These are phyloP conservation scores for Subacronicta megacephala DNA, from an alignment of 2,888 invertebrate species.

Conservation along the genomic window DNA sequence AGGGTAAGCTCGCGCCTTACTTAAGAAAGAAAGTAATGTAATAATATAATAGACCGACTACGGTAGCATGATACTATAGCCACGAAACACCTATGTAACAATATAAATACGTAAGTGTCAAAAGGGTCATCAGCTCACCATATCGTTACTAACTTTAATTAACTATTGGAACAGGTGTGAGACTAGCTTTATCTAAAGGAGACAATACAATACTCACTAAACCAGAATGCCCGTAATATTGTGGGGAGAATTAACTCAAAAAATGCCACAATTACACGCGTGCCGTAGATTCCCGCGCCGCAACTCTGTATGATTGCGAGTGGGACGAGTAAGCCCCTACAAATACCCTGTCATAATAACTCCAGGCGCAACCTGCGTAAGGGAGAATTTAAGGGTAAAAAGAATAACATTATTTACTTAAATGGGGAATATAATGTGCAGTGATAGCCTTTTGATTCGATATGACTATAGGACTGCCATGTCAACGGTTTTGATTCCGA, in stretches of 20 bases:
- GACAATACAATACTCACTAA: constrained; percentile 1
- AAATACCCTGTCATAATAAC: constrained; percentile 50
- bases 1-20: no score
- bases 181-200: background rate
- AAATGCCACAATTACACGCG: constrained; percentile 45
- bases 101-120: no score
- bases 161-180: background rate
- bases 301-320: constrained; percentile 49
- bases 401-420: constrained; percentile 12
- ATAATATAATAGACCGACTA: no score
- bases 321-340: constrained; percentile 48
- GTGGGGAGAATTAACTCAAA: constrained; percentile 51
- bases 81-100: no score
- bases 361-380: constrained; percentile 39
- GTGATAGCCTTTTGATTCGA: no score
- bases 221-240: constrained; percentile 38
- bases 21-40: no score
- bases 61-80: no score
- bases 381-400: constrained; percentile 35
- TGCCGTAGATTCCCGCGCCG: constrained; percentile 37
- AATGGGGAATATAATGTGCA: background rate
- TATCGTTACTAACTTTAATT: no score
- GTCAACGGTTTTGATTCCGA: no score
- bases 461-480: no score
- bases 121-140: no score